Percentiles rank a stretch among this genome's conserved stretches.
Evolutionary conservation across 2,888 invertebrate species (phyloP).

Genomic region (Panzeria rudis): DNA sequence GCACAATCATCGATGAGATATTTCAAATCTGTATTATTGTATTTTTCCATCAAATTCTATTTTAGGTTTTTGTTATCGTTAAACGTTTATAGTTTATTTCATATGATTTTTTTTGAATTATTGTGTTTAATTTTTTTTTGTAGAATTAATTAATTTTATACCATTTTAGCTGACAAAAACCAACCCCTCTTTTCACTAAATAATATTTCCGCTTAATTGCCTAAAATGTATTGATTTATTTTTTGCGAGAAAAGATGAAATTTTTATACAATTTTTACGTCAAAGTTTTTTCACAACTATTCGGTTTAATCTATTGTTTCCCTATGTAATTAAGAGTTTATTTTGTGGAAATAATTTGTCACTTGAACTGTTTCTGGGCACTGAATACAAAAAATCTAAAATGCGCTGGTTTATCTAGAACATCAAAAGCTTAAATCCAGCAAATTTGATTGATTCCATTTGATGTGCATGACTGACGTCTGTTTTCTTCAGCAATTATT

Average conservation of each 20-base stretch:
- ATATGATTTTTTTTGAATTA: constrained; percentile 22
- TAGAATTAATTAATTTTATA: constrained; percentile 26
- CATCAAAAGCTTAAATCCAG: constrained; percentile 31
- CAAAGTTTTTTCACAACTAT: background rate
- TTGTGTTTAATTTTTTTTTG: constrained; percentile 33
- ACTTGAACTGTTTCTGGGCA: constrained; percentile 26
- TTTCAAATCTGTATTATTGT: constrained; percentile 23
- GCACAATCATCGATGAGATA: constrained; percentile 35
- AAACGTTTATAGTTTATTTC: too few species aligned
- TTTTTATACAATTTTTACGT: constrained; percentile 22
- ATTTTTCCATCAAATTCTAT: constrained; percentile 32
- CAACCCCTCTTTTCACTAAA: constrained; percentile 36
- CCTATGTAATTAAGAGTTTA: constrained; percentile 39
- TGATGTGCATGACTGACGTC: constrained; percentile 42
- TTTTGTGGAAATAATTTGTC: constrained; percentile 50
- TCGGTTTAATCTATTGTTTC: constrained; percentile 25
- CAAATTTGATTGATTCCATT: constrained; percentile 50
- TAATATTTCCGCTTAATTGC: constrained; percentile 26
- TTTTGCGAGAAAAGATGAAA: background rate
- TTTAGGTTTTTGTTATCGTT: constrained; percentile 26
- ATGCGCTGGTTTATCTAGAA: constrained; percentile 10
- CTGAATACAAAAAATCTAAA: background rate
- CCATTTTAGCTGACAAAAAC: background rate
- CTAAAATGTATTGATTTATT: constrained; percentile 25
- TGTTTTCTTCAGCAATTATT: constrained; percentile 37